phyloP scores from a whole-genome alignment of 2,888 invertebrate species.

The Andricus quercusramuli region DNA sequence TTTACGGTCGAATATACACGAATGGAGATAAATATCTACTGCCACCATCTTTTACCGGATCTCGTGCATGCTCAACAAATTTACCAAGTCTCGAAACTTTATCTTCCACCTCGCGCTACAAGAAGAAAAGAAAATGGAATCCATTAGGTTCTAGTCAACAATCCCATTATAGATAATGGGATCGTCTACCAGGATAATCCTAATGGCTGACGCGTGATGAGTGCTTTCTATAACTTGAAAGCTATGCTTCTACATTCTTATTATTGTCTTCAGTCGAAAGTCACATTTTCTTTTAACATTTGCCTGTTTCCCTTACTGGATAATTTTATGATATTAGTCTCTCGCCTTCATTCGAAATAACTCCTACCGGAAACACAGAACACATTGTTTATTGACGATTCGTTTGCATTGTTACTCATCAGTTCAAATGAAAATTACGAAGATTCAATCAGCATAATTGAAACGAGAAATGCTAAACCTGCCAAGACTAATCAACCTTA shows the following conservation, averaged over 20 bases:
- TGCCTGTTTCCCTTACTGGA: not conserved
- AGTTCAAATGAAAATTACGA: not conserved
- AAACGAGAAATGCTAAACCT: no score
- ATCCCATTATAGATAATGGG: slow-evolving; percentile 56
- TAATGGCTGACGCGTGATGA: slow-evolving; percentile 46
- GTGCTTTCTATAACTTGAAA: slow-evolving; percentile 18
- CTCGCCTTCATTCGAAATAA: no score
- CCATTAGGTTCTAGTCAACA: slow-evolving; percentile 47
- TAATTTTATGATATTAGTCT: not conserved
- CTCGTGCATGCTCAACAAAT: slow-evolving; percentile 29
- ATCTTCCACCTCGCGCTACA: slow-evolving; percentile 25
- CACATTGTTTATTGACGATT: not conserved
- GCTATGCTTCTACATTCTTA: slow-evolving; percentile 11
- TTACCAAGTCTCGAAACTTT: slow-evolving; percentile 33
- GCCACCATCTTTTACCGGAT: slow-evolving; percentile 5
- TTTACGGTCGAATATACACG: not conserved
- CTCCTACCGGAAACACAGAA: not conserved
- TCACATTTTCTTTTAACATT: not conserved
- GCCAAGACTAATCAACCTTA: no score
- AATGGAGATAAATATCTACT: slow-evolving; percentile 7
- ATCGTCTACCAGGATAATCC: slow-evolving; percentile 51
- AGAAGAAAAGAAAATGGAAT: slow-evolving; percentile 40
- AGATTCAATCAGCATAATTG: not conserved
- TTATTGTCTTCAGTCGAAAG: slow-evolving; percentile 2
- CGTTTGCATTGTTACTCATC: not conserved